Base-by-base conservation (phyloP, 64 coral and sea anemone genomes). In the Stichodactyla helianthus region DNA sequence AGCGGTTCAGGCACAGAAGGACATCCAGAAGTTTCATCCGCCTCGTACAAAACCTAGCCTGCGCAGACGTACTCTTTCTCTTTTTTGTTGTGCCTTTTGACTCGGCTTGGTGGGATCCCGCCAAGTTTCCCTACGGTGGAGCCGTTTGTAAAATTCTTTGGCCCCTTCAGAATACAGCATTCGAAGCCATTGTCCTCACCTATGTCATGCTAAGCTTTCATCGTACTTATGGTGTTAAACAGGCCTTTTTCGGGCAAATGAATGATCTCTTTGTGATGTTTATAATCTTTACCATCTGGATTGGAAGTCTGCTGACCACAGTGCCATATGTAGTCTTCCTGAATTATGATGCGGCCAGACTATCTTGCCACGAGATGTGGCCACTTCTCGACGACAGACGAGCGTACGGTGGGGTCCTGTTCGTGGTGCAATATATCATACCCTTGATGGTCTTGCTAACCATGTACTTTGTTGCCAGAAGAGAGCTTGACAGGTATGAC, bases 21-120 rank as follows among this genome's bases (percentile, higher is more conserved):
- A 94, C 93, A 28, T 90, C 93, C 1, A 93, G 88, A 23, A 99
- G 97, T 59, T 99, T 89, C 76, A 95, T 95, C 79, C 54, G 83
- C 13, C 83, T 84, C 2, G 62, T 84, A 5, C 83, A 84, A 17
- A 99, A 95, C 55, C 84, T 99, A 4, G 93, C 88, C 10, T 50
- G 91, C 11, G 91, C 90, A 52, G 90, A 92, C 79, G 28, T 99
- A 5, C 23, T 95, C 26, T 77, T 99, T 0, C 86, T 98, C 19
- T 51, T 95, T 19, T 53, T 90, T 14, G 82, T 88, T 9, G 87
- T 92, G 53, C 93, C 93, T 27, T 99, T 99, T 84, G 86, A 94
- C 52, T 85, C 91, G 4, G 90, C 79, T 7, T 89, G 81, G 88
- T 83, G 91, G 51, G 52, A 77, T 5, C 61, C 93, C 11, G 35